Base-by-base conservation (phyloP, 2,888 invertebrate species). In the Dusona sp. region DNA sequence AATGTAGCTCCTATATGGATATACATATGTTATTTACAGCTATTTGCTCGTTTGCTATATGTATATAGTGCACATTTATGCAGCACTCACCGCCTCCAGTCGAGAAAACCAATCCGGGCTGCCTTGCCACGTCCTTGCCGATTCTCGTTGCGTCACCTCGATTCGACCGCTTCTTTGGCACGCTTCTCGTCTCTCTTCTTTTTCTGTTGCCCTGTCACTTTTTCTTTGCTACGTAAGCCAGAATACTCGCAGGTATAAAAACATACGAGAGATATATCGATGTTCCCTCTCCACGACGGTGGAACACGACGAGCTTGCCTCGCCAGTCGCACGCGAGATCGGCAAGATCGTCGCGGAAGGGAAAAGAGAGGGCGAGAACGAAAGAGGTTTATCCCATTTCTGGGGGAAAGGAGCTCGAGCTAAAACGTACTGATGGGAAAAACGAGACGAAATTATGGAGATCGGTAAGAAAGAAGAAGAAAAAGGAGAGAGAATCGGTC, bases 81-180 rank as follows among this genome's bases (percentile, higher is more conserved):
- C 85, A 48, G 79, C 77, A 33, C 67, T 73, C 64, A 88, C 64
- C 83, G 87, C 87, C 87, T 83, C 84, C 79, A 84, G 86, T 86
- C 29, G 87, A 88, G 89, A 88, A 81, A 89, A 88, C 88, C 89
- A 84, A 90, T 89, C 88, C 88, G 83, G 89, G 89, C 87, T 90
- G 90, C 90, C 90, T 90, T 90, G 90, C 90, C 88, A 88, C 90
- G 90, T 90, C 90, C 90, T 90, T 90, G 90, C 88, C 89, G 89
- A 90, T 89, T 89, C 82, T 82, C 86, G 87, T 90, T 89, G 87
- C 90, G 89, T 89, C 89, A 90, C 86, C 88, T 83, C 87, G 87
- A 88, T 89, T 87, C 88, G 86, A 86, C 88, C 87, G 88, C 88
- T 88, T 89, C 89, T 89, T 89, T 86, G 79, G 84, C 88, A 88